Base-by-base conservation (phyloP, 2,797 vertebrate genomes). In the Bryconaethiops microstoma region DNA sequence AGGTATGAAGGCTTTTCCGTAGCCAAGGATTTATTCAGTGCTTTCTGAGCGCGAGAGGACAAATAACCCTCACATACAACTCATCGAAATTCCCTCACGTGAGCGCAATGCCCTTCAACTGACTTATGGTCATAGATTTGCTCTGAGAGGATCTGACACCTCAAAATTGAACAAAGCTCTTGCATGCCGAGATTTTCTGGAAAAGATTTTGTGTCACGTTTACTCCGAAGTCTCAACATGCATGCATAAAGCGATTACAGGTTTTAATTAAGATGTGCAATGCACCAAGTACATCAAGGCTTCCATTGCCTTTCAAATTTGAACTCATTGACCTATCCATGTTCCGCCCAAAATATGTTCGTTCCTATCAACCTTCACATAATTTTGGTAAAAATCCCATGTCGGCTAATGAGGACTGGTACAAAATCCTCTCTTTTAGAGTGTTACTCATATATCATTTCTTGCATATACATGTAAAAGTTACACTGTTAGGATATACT, bases 31-130 rank as follows among this genome's bases (percentile, higher is more conserved):
- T 68, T 78, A 55, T 79, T 59, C 19, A 74, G 54, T 21, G 65
- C n/a, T 68, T 35, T 65, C 48, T 57, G 17, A 55, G 19, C 48
- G 64, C 21, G 6, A 71, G 39, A 40, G 60, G 35, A 52, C n/a
- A 76, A 76, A 70, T 64, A 45, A 39, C 59, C 40, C 2, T 10
- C 8, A 54, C 67, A 48, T 48, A 59, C 74, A 76, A 50, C 59
- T 59, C 64, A 86, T 73, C 65, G 21, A 78, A 25, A 83, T 70
- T 45, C 75, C 60, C 1, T 48, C 52, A 60, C 29, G 57, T 62
- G 65, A 73, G 73, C 80, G 48, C 21, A 14, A 82, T 68, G 80
- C 64, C 75, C 70, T 69, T 76, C 70, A 85, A 8, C 78, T 59
- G 72, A 74, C 72, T 40, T 40, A 52, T n/a, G 14, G 57, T 39